Conservation (phyloP, 2,113 vertebrate species). For the Cephalopholis sonnerati region DNA sequence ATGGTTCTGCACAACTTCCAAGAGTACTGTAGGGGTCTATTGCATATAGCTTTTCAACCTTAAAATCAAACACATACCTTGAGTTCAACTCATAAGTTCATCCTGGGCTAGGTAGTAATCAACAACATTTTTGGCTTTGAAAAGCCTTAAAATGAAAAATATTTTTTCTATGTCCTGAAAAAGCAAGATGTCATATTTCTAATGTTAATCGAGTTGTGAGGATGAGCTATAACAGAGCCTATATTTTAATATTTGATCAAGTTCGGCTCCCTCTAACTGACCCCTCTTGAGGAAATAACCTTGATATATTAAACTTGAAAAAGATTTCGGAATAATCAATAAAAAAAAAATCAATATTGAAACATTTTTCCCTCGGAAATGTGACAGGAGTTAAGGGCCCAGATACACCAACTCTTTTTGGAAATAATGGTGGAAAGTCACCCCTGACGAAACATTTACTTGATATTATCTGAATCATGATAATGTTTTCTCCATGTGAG, state of each 20-base stretch:
- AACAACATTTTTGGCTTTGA: not conserved
- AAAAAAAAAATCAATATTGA: not conserved
- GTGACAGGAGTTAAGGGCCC: not conserved
- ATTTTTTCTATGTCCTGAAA: not conserved
- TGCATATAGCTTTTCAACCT: not conserved
- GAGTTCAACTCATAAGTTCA: not conserved
- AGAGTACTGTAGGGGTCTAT: not conserved
- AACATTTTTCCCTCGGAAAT: not conserved
- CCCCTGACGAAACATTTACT: not conserved
- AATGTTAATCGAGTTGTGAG: not conserved
- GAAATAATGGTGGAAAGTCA: not conserved
- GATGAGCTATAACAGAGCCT: not conserved
- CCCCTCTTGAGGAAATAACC: not conserved
- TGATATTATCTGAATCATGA: not conserved
- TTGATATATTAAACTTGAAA: not conserved
- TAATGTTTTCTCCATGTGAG: constrained; percentile 17
- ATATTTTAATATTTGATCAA: not conserved
- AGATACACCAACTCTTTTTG: not conserved
- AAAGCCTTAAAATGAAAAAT: not conserved
- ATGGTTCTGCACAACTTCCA: not conserved
- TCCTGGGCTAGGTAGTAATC: not conserved
- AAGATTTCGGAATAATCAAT: not conserved
- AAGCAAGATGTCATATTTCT: not conserved
- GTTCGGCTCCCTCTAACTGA: not conserved
- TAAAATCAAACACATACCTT: not conserved